Base-by-base conservation (phyloP, 2,113 vertebrate species). In the Datnioides undecimradiatus region DNA sequence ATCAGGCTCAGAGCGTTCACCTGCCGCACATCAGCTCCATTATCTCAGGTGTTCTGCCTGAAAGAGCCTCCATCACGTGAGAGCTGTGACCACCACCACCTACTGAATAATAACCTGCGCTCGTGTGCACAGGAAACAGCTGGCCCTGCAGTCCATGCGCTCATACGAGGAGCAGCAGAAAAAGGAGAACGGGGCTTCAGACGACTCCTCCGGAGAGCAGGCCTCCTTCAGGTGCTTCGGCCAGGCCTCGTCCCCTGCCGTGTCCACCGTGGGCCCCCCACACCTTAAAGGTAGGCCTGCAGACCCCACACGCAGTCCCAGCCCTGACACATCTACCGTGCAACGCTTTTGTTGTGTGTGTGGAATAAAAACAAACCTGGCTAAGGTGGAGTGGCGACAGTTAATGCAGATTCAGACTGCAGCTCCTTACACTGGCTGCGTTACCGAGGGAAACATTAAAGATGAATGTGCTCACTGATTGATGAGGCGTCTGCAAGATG, bases 201-300 rank as follows among this genome's bases (percentile, higher is more conserved):
- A 99, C 6, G 98, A 99, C 71, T 99, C 98, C 52, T 99, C 98
- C 0, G 97, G 96, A 0, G 97, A 99, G 67, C 97, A 99, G 85
- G 94, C 96, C 0, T 92, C 97, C 52, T 98, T 98, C 89, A 97
- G 95, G 88, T 96, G 97, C 78, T 99, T 98, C 0, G 96, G 96
- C 2, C 97, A 97, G 93, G 96, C 96, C 78, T 96, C 96, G 0
- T 98, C 97, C 12, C 97, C 97, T 0, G 91, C 96, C 1, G 96
- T 96, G 81, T 96, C 97, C 0, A 94, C 97, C 0, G 95, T 96
- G 57, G 97, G 97, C 33, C 96, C 97, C 19, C 97, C 97, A 10
- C 97, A 96, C 89, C 94, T 97, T 75, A 99, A 98, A 97, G 97
- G 98, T 99, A 92, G 52, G 80, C 65, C 10, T 38, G 19, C 40